Base-by-base conservation (phyloP, 92 coral and sea anemone species). In the Phymanthus crucifer region DNA sequence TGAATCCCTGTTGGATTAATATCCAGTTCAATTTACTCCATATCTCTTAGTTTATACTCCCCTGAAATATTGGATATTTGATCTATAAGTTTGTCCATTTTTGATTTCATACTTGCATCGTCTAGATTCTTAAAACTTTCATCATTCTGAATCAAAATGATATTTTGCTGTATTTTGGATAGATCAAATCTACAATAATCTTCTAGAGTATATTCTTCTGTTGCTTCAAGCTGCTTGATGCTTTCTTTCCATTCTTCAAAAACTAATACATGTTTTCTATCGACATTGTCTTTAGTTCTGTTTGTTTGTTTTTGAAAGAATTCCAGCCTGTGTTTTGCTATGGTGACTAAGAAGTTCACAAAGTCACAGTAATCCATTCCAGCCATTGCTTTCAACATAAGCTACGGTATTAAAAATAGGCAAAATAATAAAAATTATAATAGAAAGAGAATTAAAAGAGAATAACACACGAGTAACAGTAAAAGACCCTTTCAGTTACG, bases 311-410 rank as follows among this genome's bases (percentile, higher is more conserved):
- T 17, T 47, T 80, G 80, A 40, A 89, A 71, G 48, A 74, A 76
- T 23, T 64, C 23, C 18, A 95, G 84, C 72, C 99, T 86, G 65
- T 81, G 84, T 24, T 23, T 72, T 32, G 99, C 90, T 74, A 95
- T 87, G 6, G 71, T 71, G 23, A 70, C 35, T 40, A 95, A 79
- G 83, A 90, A 93, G 58, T 74, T 83, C 32, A 93, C 68, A 73
- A 95, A 95, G 79, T 75, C 95, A 76, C 19, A 46, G 83, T 82
- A 95, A 77, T 93, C 85, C 58, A 95, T 90, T 67, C 99, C 99
- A 72, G 92, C 82, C 81, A 88, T 90, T 74, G 99, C 98, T 75
- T 88, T 87, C 65, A 95, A 77, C 81, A 95, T 93, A 14, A 85
- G 66, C 99, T 95, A 71, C 19, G 21, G 10, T 43, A 5, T 54